Percentiles rank a stretch among this genome's conserved stretches.
These are phyloP conservation scores for Malurus alboscapulatus DNA, from an alignment of 2,113 vertebrate genomes.

Conservation along the genomic window DNA sequence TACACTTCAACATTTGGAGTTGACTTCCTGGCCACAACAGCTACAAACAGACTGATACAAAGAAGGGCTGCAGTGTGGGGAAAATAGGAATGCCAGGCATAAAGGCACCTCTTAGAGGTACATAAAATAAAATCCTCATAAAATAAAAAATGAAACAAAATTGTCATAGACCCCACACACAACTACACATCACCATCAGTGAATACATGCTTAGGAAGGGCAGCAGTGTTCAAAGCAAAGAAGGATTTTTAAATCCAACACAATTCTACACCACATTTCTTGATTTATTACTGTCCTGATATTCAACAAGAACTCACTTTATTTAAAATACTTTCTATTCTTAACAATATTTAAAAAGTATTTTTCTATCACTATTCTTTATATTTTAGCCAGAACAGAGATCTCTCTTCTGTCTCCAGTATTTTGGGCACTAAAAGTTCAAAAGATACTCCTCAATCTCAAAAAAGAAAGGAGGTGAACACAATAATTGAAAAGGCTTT, in stretches of 20 bases:
- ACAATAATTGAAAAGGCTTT: not conserved
- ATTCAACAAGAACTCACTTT: not conserved
- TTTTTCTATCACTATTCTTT: not conserved
- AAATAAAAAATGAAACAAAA: not conserved
- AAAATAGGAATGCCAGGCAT: not conserved
- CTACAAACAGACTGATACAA: not conserved
- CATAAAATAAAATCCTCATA: not conserved
- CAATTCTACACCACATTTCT: not conserved
- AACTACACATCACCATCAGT: not conserved
- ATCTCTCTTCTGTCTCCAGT: not conserved
- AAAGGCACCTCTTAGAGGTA: not conserved
- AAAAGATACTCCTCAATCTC: not conserved
- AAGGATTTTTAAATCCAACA: not conserved
- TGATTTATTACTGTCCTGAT: not conserved
- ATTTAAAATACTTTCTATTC: not conserved
- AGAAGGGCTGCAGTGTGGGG: not conserved
- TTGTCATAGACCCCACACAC: rapidly evolving
- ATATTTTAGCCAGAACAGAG: not conserved
- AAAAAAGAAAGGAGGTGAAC: not conserved
- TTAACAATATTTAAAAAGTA: rapidly evolving
- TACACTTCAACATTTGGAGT: not conserved
- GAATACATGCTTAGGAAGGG: not conserved
- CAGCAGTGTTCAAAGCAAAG: not conserved
- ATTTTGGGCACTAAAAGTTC: not conserved
- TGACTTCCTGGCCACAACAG: not conserved